phyloP scores from a whole-genome alignment of 1,140 invertebrate species.

The Dinoponera quadriceps region DNA sequence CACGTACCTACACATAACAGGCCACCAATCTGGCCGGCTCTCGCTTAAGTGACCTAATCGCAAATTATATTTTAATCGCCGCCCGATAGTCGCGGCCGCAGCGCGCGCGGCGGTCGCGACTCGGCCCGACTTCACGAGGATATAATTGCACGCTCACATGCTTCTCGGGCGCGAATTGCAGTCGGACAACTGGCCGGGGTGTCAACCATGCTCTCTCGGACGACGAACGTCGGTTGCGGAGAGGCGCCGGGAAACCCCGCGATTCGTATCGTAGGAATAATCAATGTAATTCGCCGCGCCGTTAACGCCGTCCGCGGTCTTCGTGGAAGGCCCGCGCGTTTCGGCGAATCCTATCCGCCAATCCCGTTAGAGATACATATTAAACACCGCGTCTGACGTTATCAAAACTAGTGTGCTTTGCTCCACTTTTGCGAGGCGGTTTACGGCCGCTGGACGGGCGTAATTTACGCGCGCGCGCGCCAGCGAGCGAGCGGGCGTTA shows the following conservation, averaged over 20 bases:
- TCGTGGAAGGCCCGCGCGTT: slow-evolving; percentile 24
- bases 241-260: slow-evolving; percentile 5
- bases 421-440: background rate
- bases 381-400: slow-evolving; percentile 21
- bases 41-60: slow-evolving; percentile 77
- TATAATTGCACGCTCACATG: slow-evolving; percentile 75
- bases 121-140: slow-evolving; percentile 68
- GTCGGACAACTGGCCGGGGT: slow-evolving; percentile 19
- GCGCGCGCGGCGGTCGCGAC: background rate
- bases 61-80: slow-evolving; percentile 80
- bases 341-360: slow-evolving; percentile 26
- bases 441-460: background rate
- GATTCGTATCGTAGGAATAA: slow-evolving; percentile 54
- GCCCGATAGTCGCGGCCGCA: slow-evolving; percentile 63
- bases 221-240: slow-evolving; percentile 13
- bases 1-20: slow-evolving; percentile 74
- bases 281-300: slow-evolving; percentile 34
- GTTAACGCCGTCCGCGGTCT: slow-evolving; percentile 36
- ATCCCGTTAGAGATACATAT: slow-evolving; percentile 39
- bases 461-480: slow-evolving; percentile 16
- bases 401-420: background rate
- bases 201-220: slow-evolving; percentile 44
- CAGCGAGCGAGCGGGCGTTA: background rate
- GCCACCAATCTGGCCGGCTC: slow-evolving; percentile 75
- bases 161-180: slow-evolving; percentile 51